Evolutionary conservation across 2,888 invertebrate genomes (phyloP).

Genomic region (Iselma pallidipennis): DNA sequence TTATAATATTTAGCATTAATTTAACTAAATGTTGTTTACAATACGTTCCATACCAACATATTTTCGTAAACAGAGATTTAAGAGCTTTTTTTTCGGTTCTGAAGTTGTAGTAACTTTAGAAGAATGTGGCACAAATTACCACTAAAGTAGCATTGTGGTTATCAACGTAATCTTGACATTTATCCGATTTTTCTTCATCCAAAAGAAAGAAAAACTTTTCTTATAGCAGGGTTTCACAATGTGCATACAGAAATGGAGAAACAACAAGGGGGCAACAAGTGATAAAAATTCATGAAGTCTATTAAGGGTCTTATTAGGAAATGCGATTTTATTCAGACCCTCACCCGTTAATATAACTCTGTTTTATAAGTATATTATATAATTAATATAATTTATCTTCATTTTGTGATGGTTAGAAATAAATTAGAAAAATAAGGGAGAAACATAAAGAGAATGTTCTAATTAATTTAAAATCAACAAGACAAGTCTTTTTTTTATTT

Average conservation of each 20-base stretch:
- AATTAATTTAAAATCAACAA: neutral
- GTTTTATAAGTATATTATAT: slow-evolving; percentile 8
- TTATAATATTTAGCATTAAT: too few species aligned
- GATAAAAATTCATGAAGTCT: slow-evolving; percentile 29
- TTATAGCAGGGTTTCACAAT: neutral
- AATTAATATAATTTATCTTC: slow-evolving; percentile 22
- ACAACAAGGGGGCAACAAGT: slow-evolving; percentile 24
- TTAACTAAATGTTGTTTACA: too few species aligned
- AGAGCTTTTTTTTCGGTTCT: neutral
- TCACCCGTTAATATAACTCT: slow-evolving; percentile 12
- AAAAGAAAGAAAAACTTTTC: neutral
- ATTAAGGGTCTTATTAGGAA: slow-evolving; percentile 21
- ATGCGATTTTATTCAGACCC: slow-evolving; percentile 23
- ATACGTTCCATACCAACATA: too few species aligned
- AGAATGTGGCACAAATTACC: neutral
- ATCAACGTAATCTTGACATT: neutral
- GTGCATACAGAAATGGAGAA: neutral
- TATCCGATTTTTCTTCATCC: neutral
- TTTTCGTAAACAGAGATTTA: neutral
- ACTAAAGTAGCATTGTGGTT: neutral
- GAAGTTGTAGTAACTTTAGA: neutral
- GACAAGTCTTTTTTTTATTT: neutral
- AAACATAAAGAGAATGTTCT: neutral
- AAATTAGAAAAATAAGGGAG: neutral
- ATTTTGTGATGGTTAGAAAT: neutral